phyloP scores from a whole-genome alignment of 1,140 invertebrate genomes.

The Coelopa frigida region DNA sequence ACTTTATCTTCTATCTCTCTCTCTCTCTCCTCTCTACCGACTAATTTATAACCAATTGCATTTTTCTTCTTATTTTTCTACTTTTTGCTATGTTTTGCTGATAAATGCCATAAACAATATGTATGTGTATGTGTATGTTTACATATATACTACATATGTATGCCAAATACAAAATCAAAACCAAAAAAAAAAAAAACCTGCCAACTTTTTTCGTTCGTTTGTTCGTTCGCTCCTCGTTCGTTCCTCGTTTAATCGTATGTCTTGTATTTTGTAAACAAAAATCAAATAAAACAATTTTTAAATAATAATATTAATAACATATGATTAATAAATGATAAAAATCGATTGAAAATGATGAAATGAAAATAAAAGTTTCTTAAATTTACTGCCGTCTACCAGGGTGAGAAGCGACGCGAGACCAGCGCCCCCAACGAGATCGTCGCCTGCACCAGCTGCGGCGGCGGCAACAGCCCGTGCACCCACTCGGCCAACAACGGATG shows the following conservation, averaged over 20 bases:
- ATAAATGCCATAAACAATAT: background rate
- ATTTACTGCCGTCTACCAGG: constrained; percentile 51
- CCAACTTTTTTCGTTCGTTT: background rate
- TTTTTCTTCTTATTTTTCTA: background rate
- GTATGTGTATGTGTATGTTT: background rate
- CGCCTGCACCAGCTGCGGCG: constrained; percentile 68
- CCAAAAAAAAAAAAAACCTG: background rate
- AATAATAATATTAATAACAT: background rate
- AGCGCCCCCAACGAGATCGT: constrained; percentile 68
- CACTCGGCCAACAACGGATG: constrained; percentile 80
- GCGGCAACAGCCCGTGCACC: constrained; percentile 67
- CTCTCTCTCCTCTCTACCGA: no score
- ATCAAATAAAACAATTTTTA: background rate
- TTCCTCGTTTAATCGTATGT: background rate
- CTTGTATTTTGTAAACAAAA: background rate
- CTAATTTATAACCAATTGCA: background rate
- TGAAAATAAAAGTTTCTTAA: constrained; percentile 34
- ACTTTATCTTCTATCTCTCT: no score
- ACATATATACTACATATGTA: background rate
- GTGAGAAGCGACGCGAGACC: constrained; percentile 71
- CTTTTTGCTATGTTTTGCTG: constrained; percentile 1
- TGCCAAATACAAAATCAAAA: no score
- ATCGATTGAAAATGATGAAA: constrained; percentile 5
- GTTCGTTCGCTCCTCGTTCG: background rate
- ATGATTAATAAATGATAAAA: no score